Conservation (phyloP, 2,888 invertebrate genomes). For the Calameuta filiformis region DNA sequence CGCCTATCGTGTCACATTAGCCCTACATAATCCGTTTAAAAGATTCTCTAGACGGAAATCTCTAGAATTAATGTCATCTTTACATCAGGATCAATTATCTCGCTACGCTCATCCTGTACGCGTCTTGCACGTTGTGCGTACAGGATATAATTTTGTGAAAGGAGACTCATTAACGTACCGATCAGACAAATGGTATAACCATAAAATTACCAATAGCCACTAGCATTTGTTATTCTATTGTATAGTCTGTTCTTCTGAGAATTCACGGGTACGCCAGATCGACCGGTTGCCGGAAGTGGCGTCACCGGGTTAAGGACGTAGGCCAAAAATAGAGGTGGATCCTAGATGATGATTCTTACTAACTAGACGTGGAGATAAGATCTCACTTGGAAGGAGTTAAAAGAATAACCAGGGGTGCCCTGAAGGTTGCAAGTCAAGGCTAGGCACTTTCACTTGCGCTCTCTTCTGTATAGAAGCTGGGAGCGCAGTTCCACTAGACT, state of each 20-base stretch:
- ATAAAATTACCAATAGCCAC: not conserved
- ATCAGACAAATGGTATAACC: not conserved
- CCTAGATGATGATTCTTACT: not conserved
- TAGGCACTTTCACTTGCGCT: constrained; percentile 58
- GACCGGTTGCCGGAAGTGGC: not conserved
- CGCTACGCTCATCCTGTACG: not conserved
- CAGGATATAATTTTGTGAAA: not conserved
- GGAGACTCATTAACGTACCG: not conserved
- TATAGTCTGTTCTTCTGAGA: not conserved
- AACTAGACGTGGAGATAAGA: not conserved
- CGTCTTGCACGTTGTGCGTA: not conserved
- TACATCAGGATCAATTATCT: not conserved
- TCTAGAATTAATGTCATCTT: not conserved
- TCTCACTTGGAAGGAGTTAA: not conserved
- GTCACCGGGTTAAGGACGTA: not conserved
- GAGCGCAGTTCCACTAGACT: constrained; percentile 53
- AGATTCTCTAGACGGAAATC: not conserved
- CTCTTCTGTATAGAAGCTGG: constrained; percentile 41
- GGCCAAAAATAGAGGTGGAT: not conserved
- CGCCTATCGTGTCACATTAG: not conserved
- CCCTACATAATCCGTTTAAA: not conserved
- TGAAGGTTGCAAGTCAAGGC: constrained; percentile 65
- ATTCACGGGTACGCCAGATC: not conserved
- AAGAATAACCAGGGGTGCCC: constrained; percentile 27
- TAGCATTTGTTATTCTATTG: not conserved